phyloP scores from a whole-genome alignment of 2,797 vertebrate species.

The Euthynnus affinis region DNA sequence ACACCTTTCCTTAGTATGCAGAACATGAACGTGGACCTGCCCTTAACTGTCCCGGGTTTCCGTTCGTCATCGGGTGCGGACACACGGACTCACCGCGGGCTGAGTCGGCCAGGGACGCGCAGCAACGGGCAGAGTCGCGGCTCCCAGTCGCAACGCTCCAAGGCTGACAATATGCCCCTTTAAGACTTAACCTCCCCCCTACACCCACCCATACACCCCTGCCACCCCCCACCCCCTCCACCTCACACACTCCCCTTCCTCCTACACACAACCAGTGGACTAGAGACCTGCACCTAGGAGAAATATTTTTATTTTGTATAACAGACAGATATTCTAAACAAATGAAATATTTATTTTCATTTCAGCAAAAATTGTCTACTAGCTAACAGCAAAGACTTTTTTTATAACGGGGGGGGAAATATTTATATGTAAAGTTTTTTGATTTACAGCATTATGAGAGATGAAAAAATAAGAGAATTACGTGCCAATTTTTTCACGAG shows the following conservation, averaged over 20 bases:
- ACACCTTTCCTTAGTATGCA: slow-evolving; percentile 98
- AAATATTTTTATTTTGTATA: slow-evolving; percentile 99
- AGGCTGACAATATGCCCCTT: slow-evolving; percentile 92
- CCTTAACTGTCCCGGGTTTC: slow-evolving; percentile 88
- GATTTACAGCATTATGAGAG: slow-evolving; percentile 97
- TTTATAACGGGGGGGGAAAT: slow-evolving; percentile 96
- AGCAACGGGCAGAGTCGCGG: slow-evolving; percentile 90
- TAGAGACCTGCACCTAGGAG: slow-evolving; percentile 91
- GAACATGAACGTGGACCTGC: slow-evolving; percentile 89
- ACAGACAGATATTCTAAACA: slow-evolving; percentile 98
- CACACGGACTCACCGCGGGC: slow-evolving; percentile 93
- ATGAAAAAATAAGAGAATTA: slow-evolving; percentile 88
- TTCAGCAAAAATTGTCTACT: slow-evolving; percentile 99
- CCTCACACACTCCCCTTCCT: slow-evolving; percentile 71
- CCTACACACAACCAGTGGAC: slow-evolving; percentile 83
- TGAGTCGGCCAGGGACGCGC: slow-evolving; percentile 87
- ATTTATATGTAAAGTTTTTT: slow-evolving; percentile 99
- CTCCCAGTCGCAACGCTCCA: slow-evolving; percentile 86
- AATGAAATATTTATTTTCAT: slow-evolving; percentile 99
- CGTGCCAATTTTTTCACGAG: slow-evolving; percentile 99
- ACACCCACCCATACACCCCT: slow-evolving; percentile 56
- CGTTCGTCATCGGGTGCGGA: slow-evolving; percentile 86
- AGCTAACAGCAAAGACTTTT: slow-evolving; percentile 99
- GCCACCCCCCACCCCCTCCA: slow-evolving; percentile 58
- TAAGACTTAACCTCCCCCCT: slow-evolving; percentile 81